Evolutionary conservation across 2,797 vertebrate genomes (phyloP), one percentile per base, ranked within the genome.

Genomic region (Otus scops): DNA sequence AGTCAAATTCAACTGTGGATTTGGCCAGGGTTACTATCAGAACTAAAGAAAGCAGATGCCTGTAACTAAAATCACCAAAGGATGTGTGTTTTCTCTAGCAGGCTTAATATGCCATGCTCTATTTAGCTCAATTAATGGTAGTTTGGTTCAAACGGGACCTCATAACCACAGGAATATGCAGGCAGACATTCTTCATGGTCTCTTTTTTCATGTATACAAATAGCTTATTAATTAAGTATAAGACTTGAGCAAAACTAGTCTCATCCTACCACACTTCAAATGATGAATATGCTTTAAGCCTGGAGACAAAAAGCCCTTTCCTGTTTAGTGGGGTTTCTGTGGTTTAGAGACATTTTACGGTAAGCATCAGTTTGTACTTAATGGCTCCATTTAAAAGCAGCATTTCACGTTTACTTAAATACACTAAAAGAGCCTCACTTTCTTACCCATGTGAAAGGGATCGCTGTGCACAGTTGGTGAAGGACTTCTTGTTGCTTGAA

Each of bases 401-500:
- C 36, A 7, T 63, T 77, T 92, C 21, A 1, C 10, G 9, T 77
- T 86, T 83, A 12, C 45, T 92, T 56, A 51, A 94, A 76, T 36
- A 20, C 14, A 38, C 57, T 26, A 61, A 34, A 38, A 85, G 10
- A 78, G 41, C 75, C 23, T 94, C 57, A 22, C 95, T 96, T 97
- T 95, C 98, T 98, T 98, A 99, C 99, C 98, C 97, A 99, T 96
- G 80, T 97, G 96, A 95, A 98, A 98, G 80, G 97, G 98, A 88
- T 98, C 97, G 11, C 97, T 97, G 93, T 99, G 99, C 95, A 99
- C 97, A 54, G 98, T 99, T 88, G 99, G 99, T 68, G 99, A 99
- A 88, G 99, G 99, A 95, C 99, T 99, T 96, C 98, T 98, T 77
- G 99, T 98, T 61, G 98, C 98, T 97, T 99, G 99, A 96, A 99